These are phyloP conservation scores for Drosophila melanosoma DNA, from an alignment of 2,888 invertebrate species.

Conservation along the genomic window DNA sequence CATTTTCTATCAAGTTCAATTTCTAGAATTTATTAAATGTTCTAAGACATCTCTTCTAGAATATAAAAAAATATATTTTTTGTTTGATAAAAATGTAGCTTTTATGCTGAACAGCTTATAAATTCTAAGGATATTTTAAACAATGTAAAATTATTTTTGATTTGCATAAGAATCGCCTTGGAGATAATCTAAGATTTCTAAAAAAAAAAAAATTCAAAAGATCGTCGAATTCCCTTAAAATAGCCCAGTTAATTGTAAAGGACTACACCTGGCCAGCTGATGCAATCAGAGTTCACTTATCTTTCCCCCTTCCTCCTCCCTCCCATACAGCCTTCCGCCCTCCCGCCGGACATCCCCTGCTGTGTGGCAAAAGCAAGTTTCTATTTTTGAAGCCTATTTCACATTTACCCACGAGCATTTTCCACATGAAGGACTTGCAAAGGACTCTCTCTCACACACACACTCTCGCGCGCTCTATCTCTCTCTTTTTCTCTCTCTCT, in stretches of 20 bases:
- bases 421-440: constrained; percentile 58
- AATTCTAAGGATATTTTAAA: background rate
- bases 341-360: constrained; percentile 4
- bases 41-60: background rate
- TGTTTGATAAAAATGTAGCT: no score
- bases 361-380: constrained; percentile 43
- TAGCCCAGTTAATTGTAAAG: constrained; percentile 2
- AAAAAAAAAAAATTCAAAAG: background rate
- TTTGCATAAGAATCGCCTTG: background rate
- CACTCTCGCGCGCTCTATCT: background rate
- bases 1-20: background rate
- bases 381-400: constrained; percentile 34
- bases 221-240: background rate
- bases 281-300: constrained; percentile 40
- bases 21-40: background rate
- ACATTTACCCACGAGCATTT: constrained; percentile 52
- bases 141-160: background rate
- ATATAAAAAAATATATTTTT: background rate
- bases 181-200: background rate
- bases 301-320: background rate
- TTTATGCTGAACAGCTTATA: fast-evolving
- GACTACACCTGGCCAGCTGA: constrained; percentile 50
- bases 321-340: background rate
- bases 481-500: constrained; percentile 6
- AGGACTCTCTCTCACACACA: constrained; percentile 29